Conservation (phyloP, 2,797 vertebrate genomes). For the Poecilia picta region DNA sequence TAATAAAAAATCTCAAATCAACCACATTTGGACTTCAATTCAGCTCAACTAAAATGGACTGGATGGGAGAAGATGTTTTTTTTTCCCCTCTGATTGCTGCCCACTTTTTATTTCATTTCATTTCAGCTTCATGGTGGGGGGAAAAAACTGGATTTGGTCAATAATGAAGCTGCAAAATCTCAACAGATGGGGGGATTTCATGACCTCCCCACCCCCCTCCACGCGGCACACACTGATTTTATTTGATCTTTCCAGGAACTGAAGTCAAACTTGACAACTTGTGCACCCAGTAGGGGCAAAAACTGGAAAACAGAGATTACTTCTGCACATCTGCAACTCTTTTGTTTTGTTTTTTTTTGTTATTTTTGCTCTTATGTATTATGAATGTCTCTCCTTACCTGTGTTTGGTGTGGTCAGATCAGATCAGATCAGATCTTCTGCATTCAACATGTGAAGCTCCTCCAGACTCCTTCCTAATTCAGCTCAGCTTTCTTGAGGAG, state of each 20-base stretch:
- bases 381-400: constrained; percentile 50
- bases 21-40: constrained; percentile 48
- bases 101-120: constrained; percentile 33
- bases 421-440: constrained; percentile 4
- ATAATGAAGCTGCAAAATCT: constrained; percentile 46
- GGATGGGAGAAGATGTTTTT: constrained; percentile 12
- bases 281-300: not conserved
- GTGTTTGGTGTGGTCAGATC: not conserved
- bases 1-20: constrained; percentile 17
- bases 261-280: constrained; percentile 38
- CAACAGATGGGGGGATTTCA: constrained; percentile 11
- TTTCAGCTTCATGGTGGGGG: constrained; percentile 44
- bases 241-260: constrained; percentile 18
- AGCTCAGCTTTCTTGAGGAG: constrained; percentile 6
- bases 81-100: constrained; percentile 13
- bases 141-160: constrained; percentile 45
- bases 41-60: constrained; percentile 41
- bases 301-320: not conserved
- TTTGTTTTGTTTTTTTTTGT: no score
- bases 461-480: constrained; percentile 24
- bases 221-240: constrained; percentile 3
- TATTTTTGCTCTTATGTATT: not conserved
- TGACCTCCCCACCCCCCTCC: not conserved
- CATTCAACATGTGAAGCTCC: constrained; percentile 33
- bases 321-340: constrained; percentile 1